Conservation (phyloP, 2,113 vertebrate species). For the Lucifuga dentata region DNA sequence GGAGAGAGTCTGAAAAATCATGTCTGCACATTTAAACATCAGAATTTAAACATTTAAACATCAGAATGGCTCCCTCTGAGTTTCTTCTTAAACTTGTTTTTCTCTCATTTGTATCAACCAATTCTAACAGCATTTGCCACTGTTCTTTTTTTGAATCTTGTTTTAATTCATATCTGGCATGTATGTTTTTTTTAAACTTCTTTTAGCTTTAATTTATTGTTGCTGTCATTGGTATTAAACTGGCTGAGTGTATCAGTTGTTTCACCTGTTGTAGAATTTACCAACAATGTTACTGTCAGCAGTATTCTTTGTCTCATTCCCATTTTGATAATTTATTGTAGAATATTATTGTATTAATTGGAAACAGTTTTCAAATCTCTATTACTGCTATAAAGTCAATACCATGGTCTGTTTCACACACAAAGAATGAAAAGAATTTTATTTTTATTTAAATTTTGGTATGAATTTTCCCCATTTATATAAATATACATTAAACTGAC, state of each 20-base stretch:
- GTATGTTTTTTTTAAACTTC: background rate
- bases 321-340: slow-evolving; percentile 51
- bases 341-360: slow-evolving; percentile 21
- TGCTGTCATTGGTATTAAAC: slow-evolving; percentile 1
- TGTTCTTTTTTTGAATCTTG: background rate
- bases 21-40: too few species aligned
- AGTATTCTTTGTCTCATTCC: slow-evolving; percentile 10
- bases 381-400: too few species aligned
- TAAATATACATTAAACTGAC: background rate
- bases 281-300: background rate
- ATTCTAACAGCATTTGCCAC: background rate
- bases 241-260: slow-evolving; percentile 7
- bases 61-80: too few species aligned
- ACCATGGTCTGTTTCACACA: background rate
- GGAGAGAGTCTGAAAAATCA: too few species aligned
- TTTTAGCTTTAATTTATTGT: slow-evolving; percentile 42
- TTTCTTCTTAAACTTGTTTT: too few species aligned
- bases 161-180: background rate
- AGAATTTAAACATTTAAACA: too few species aligned
- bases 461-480: background rate
- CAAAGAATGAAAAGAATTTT: slow-evolving; percentile 1
- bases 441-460: too few species aligned
- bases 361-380: slow-evolving; percentile 20
- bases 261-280: background rate
- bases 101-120: too few species aligned